Conservation (phyloP, 1,140 invertebrate genomes). For the Leptinotarsa defecta region DNA sequence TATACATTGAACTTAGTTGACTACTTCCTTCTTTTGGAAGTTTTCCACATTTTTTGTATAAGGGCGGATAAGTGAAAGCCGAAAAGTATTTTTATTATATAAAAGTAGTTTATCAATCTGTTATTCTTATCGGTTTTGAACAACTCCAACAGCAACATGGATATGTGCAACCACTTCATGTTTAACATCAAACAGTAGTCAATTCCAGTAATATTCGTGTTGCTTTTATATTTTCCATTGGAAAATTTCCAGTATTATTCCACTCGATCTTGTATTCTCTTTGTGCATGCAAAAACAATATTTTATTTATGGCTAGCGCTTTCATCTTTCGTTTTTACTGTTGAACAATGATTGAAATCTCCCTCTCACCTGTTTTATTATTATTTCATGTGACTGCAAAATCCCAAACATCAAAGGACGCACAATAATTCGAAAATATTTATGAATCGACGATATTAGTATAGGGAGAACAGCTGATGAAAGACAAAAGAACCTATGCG, state of each 20-base stretch:
- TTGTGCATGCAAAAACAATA: neutral
- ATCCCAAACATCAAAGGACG: neutral
- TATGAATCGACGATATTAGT: neutral
- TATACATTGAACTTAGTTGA: too few relatives aligned
- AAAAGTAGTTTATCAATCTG: too few relatives aligned
- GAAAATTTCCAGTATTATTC: neutral
- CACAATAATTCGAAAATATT: neutral
- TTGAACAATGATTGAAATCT: slow-evolving; percentile 3
- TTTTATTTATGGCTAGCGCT: neutral
- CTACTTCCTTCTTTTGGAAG: too few relatives aligned
- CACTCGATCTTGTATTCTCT: slow-evolving; percentile 2
- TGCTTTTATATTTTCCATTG: neutral
- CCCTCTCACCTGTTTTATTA: slow-evolving; percentile 5
- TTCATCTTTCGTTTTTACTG: slow-evolving; percentile 1
- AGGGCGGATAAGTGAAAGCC: too few relatives aligned
- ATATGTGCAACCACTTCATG: neutral
- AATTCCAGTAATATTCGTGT: neutral
- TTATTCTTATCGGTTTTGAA: too few relatives aligned
- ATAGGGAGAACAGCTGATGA: neutral
- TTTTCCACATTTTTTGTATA: too few relatives aligned
- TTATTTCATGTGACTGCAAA: neutral
- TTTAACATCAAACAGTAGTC: neutral
- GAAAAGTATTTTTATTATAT: too few relatives aligned
- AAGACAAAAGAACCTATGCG: too few relatives aligned
- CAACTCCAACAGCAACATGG: too few relatives aligned